Conservation (phyloP, 1,140 invertebrate genomes). For the Caenorhabditis remanei region DNA sequence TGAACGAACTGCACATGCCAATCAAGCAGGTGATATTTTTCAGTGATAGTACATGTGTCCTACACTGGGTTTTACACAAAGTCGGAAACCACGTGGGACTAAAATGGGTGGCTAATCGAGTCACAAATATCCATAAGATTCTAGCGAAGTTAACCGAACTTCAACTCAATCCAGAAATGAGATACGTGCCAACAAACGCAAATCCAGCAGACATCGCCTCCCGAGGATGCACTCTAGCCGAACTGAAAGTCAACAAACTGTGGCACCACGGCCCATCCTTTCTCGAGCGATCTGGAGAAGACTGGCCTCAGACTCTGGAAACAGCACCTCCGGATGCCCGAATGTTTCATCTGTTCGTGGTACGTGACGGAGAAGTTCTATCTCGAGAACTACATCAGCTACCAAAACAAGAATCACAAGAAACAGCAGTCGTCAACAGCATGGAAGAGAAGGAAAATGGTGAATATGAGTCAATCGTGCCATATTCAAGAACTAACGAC, state of each 20-base stretch:
- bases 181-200: constrained; percentile 1
- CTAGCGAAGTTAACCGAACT: neutral
- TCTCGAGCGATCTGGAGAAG: neutral
- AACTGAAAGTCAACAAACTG: neutral
- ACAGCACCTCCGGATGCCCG: no score
- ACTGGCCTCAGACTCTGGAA: neutral
- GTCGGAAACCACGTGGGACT: neutral
- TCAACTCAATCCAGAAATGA: neutral
- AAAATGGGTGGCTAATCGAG: neutral
- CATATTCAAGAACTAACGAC: neutral
- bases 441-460: no score
- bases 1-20: neutral
- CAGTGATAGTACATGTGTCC: neutral
- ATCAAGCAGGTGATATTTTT: neutral
- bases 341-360: no score
- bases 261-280: neutral
- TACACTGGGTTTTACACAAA: neutral
- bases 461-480: neutral
- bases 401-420: neutral
- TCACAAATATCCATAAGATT: neutral
- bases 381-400: no score
- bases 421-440: neutral
- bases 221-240: neutral
- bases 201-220: constrained; percentile 44
- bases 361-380: no score